Evolutionary conservation across 2,888 invertebrate species (phyloP).

Genomic region (Acrobasis suavella): DNA sequence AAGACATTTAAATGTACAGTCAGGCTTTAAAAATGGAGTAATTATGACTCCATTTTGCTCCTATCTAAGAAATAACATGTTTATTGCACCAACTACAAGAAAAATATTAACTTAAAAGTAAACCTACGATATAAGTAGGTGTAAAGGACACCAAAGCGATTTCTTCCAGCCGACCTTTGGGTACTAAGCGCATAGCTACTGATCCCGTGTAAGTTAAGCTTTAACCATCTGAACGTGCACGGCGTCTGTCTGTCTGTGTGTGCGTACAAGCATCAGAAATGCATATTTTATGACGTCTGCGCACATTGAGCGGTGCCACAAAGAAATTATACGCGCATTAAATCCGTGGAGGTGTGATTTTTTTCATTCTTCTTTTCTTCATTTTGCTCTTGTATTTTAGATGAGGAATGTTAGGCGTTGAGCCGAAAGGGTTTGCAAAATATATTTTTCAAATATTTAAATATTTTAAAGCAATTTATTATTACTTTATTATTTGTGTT

Average conservation of each 20-base stretch:
- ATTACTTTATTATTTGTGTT: no score
- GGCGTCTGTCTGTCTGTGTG: constrained; percentile 27
- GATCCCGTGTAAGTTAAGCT: neutral
- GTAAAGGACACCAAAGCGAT: no score
- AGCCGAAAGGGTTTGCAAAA: neutral
- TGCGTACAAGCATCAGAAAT: constrained; percentile 55
- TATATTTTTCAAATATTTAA: neutral
- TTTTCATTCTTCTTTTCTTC: constrained; percentile 49
- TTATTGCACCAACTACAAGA: no score
- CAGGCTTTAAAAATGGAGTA: no score
- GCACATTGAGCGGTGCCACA: constrained; percentile 82
- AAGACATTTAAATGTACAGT: no score
- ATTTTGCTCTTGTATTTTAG: constrained; percentile 40
- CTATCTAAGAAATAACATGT: no score
- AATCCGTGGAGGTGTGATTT: constrained; percentile 76
- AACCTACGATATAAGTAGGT: no score
- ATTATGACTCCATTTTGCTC: no score
- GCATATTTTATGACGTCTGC: constrained; percentile 82
- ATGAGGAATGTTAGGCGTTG: constrained; percentile 22
- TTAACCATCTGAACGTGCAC: constrained; percentile 25
- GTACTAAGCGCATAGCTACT: neutral
- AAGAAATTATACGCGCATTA: constrained; percentile 83
- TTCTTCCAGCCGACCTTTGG: no score
- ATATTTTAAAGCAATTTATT: neutral
- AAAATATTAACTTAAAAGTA: no score